Evolutionary conservation across 2,888 invertebrate species (phyloP).

Genomic region (Operophtera brumata): DNA sequence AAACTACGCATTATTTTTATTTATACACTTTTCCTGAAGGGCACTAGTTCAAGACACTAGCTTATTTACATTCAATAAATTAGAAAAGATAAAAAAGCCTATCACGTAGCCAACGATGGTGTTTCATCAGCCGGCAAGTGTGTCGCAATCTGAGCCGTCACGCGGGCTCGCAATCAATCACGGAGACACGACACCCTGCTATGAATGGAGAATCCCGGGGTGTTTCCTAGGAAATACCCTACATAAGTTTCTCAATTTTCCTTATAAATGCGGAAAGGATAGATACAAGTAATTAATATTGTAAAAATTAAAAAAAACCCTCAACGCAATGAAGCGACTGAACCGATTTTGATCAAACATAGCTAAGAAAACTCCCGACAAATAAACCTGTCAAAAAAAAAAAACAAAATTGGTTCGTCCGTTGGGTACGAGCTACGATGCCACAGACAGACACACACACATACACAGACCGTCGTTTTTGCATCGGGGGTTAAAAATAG

Average conservation of each 20-base stretch:
- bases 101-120: conserved; percentile 10
- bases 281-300: too few species aligned
- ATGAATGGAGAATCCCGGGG: conserved; percentile 18
- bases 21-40: neutral
- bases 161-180: conserved; percentile 51
- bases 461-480: too few species aligned
- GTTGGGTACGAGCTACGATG: too few species aligned
- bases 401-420: too few species aligned
- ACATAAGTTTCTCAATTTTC: neutral
- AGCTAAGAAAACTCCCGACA: too few species aligned
- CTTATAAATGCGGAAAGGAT: neutral
- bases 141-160: conserved; percentile 43
- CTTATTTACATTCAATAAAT: conserved; percentile 4
- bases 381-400: too few species aligned
- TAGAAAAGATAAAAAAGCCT: conserved; percentile 7
- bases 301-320: too few species aligned
- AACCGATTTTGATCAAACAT: too few species aligned
- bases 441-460: too few species aligned
- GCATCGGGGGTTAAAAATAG: too few species aligned
- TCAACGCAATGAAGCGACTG: too few species aligned
- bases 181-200: conserved; percentile 30
- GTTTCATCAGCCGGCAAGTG: conserved; percentile 26
- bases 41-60: neutral
- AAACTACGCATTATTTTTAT: neutral
- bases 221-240: neutral